phyloP scores from a whole-genome alignment of 2,113 vertebrate species.

The Nothocercus julius region DNA sequence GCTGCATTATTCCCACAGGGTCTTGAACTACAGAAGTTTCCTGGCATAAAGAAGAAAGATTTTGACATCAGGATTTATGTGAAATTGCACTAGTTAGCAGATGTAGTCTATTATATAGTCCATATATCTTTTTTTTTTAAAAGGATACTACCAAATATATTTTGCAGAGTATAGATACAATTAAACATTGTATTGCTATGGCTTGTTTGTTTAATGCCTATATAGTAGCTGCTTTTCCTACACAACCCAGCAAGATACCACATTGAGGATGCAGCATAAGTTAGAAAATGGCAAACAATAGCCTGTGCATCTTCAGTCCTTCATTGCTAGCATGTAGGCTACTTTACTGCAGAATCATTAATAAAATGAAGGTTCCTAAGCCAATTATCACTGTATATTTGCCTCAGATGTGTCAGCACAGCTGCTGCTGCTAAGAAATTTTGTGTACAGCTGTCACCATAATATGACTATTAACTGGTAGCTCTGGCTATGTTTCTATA shows the following conservation, averaged over 20 bases:
- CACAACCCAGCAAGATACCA: not conserved
- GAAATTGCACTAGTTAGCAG: not conserved
- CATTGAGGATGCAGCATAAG: not conserved
- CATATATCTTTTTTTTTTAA: not conserved
- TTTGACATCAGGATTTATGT: not conserved
- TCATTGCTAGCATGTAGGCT: not conserved
- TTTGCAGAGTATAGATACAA: not conserved
- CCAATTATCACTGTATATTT: not conserved
- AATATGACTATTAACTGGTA: not conserved
- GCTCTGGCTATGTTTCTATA: not conserved
- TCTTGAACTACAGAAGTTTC: rapidly evolving
- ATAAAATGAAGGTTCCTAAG: not conserved
- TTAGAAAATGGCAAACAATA: not conserved
- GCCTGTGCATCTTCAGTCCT: not conserved
- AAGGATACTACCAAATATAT: not conserved
- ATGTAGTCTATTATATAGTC: not conserved
- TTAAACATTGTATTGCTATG: not conserved
- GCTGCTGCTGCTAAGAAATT: not conserved
- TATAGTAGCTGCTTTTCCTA: not conserved
- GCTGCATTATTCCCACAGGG: rapidly evolving
- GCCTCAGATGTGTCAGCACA: not conserved
- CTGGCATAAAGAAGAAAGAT: not conserved
- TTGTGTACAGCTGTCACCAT: not conserved
- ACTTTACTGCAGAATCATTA: not conserved
- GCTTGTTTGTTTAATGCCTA: not conserved